Evolutionary conservation across 1,140 invertebrate species (phyloP), one percentile per base, ranked within the genome.

Genomic region (Catajapyx aquilonaris): DNA sequence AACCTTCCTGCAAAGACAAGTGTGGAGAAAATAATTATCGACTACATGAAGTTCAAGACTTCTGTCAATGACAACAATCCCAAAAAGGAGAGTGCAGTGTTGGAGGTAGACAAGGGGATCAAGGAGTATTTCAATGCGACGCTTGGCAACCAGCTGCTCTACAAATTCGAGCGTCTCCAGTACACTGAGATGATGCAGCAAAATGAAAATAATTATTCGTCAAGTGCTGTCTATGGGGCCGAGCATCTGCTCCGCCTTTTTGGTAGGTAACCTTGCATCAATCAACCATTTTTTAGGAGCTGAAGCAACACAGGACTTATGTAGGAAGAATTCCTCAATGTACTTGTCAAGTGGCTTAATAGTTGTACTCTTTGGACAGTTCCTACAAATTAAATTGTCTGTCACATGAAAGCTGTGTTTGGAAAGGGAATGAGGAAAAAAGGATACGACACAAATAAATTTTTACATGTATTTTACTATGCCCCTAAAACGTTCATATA

Each of bases 91-190:
- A 70, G 70, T 31, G 76, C 81, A 20, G 59, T 81, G 23, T 58
- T 73, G 33, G 86, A 94, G 59, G 72, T 91, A 5, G 75, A 77
- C 1, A 74, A 78, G 50, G 86, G 88, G 1, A 72, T 94, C 20
- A 71, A 77, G 43, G 86, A 94, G 52, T 97, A 96, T 55, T 97
- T 97, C 49, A 94, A 96, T 62, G 74, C 80, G 0, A 87, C 90
- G 58, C 57, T 97, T 3, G 85, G 87, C 5, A 79, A 81, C 17
- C 86, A 93, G 53, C 57, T 97, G 10, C 60, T 97, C 2, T 96
- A 95, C 52, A 90, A 90, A 61, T 90, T 90, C 62, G 91, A 97
- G 62, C 62, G 86, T 43, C 76, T 77, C 1, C 91, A 96, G 51
- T 93, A 90, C 61, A 73, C 73, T 41, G 84, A 66, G 63, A 72